Conservation (phyloP, 1,140 invertebrate species). For the Frieseomelitta varia region DNA sequence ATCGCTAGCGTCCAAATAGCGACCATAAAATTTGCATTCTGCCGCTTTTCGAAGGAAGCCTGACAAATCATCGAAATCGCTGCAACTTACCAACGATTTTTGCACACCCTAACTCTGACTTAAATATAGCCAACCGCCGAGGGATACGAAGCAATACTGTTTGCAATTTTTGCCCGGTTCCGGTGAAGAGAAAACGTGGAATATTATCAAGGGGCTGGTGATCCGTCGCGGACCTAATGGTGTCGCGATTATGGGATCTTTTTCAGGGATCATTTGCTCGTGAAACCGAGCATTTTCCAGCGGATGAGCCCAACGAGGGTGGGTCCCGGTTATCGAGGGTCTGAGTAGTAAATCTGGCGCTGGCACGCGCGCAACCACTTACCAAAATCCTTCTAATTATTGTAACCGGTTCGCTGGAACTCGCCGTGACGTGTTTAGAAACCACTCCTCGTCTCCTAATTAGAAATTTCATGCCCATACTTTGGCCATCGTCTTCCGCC, state of each 20-base stretch:
- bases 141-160: neutral
- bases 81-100: neutral
- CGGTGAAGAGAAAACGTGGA: slow-evolving; percentile 28
- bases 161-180: neutral
- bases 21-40: slow-evolving; percentile 14
- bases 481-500: neutral
- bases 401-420: neutral
- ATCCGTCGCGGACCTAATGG: neutral
- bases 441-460: neutral
- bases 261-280: slow-evolving; percentile 44
- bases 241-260: slow-evolving; percentile 23
- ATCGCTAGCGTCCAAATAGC: neutral
- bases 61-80: slow-evolving; percentile 4
- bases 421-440: neutral
- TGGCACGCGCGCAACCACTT: neutral
- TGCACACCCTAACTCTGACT: no score
- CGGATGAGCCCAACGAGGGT: slow-evolving; percentile 12
- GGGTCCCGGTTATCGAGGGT: slow-evolving; percentile 6
- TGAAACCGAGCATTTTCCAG: slow-evolving; percentile 47
- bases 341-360: slow-evolving; percentile 27
- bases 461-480: slow-evolving; percentile 23
- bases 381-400: slow-evolving; percentile 47
- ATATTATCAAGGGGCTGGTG: slow-evolving; percentile 36
- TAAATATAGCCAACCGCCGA: neutral
- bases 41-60: neutral